phyloP scores from a whole-genome alignment of 2,888 invertebrate genomes.

The Lepidochrysops patricia region DNA sequence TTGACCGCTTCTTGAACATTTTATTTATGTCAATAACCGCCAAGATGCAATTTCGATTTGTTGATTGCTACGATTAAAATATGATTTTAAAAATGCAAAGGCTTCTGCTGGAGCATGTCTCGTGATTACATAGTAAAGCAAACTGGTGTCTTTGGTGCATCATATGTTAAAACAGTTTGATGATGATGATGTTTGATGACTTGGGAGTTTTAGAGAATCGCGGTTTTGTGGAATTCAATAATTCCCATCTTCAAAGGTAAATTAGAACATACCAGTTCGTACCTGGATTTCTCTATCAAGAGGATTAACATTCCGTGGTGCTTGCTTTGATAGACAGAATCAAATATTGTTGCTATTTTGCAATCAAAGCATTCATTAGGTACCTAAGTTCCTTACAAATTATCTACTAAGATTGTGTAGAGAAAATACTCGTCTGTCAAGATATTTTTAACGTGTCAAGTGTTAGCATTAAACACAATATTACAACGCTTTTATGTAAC shows the following conservation, averaged over 20 bases:
- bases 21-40: constrained; percentile 4
- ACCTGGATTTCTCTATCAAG: background rate
- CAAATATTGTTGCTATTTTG: constrained; percentile 2
- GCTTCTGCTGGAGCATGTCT: too few species aligned
- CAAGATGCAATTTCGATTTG: background rate
- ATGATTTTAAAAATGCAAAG: too few species aligned
- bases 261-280: background rate
- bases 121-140: too few species aligned
- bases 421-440: background rate
- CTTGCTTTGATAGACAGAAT: background rate
- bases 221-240: background rate
- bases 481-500: too few species aligned
- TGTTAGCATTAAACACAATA: too few species aligned
- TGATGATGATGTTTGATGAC: too few species aligned
- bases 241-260: background rate
- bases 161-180: too few species aligned
- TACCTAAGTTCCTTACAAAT: background rate
- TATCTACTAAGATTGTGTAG: background rate
- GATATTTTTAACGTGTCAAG: too few species aligned
- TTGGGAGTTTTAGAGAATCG: too few species aligned
- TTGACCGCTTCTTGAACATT: constrained; percentile 28
- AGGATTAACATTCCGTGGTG: background rate
- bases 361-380: background rate
- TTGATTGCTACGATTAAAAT: background rate
- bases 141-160: too few species aligned